These are phyloP conservation scores for Sorex araneus DNA, from an alignment of 2,113 vertebrate genomes.

Conservation along the genomic window DNA sequence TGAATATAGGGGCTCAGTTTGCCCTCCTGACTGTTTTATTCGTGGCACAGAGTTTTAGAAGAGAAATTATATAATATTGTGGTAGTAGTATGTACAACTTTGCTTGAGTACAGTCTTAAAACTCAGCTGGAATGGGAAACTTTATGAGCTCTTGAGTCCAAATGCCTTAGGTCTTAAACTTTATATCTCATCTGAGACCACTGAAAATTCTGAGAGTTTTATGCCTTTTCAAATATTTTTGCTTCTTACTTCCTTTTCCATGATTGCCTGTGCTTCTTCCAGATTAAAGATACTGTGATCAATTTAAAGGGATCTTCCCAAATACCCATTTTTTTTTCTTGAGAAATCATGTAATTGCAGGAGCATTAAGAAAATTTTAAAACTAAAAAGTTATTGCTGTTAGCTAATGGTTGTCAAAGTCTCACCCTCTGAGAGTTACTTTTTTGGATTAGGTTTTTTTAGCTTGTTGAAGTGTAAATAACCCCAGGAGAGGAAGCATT, in stretches of 20 bases:
- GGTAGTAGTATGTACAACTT: not conserved
- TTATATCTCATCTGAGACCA: not conserved
- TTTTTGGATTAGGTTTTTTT: constrained; percentile 54
- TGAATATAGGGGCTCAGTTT: not conserved
- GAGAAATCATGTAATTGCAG: constrained; percentile 41
- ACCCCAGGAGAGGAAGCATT: constrained; percentile 50
- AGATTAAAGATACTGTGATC: not conserved
- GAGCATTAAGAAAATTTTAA: constrained; percentile 5
- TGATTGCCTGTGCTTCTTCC: not conserved
- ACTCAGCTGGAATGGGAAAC: not conserved
- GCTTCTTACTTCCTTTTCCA: not conserved
- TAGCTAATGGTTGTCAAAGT: constrained; percentile 22
- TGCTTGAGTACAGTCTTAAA: constrained; percentile 6
- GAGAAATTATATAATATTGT: not conserved
- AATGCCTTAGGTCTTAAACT: not conserved
- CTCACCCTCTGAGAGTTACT: not conserved
- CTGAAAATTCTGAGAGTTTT: not conserved
- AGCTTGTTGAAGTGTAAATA: constrained; percentile 60
- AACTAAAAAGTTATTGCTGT: not conserved
- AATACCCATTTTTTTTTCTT: not conserved
- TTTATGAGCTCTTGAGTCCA: not conserved
- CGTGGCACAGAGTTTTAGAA: not conserved
- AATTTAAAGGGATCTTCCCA: not conserved
- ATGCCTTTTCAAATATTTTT: not conserved
- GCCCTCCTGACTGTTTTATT: not conserved